Evolutionary conservation across 2,113 vertebrate species (phyloP), one percentile per base, ranked within the genome.

Genomic region (Clupea harengus): DNA sequence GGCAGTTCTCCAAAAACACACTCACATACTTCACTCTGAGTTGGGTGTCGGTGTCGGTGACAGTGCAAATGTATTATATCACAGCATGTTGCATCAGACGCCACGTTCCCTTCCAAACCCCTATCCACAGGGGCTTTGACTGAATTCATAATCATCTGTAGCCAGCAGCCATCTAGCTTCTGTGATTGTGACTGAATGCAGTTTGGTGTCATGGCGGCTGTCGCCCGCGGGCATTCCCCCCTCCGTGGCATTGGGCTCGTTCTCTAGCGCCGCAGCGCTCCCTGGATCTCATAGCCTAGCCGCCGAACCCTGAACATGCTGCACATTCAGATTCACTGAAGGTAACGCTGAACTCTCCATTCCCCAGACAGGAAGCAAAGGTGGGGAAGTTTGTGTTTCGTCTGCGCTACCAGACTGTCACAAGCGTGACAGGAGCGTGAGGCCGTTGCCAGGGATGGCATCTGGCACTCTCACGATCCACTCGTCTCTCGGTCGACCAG

Each of bases 331-430:
- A 54, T 13, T 54, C 52, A 18, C 11, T 18, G 2, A 18, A 17
- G 52, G 52, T 17, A 54, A 54, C 17, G 15, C 52, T 54, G 52
- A 54, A 54, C 52, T 54, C 52, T 54, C 52, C 2, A 2, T 18
- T 17, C 17, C 2, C 13, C 52, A 54, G 52, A 54, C 15, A 3
- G 52, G 17, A 54, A 18, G 15, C 52, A 72, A 13, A 72, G 64
- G 64, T 32, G n/a, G 8, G 64, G 9, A 25, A 32, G 20, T n/a
- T n/a, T 60, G 54, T 7, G 60, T n/a, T 9, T 25, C 20, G 60
- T 60, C 54, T n/a, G 18, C n/a, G 20, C 22, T 57, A 1, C 49
- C 81, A 28, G 54, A 81, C 85, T 86, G 85, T 83, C 82, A 54
- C 49, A 13, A n/a, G 28, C 10, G 25, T 8, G 25, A 78, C 13